Conservation (phyloP, 1,140 invertebrate genomes). For the Sarcophaga bullata region DNA sequence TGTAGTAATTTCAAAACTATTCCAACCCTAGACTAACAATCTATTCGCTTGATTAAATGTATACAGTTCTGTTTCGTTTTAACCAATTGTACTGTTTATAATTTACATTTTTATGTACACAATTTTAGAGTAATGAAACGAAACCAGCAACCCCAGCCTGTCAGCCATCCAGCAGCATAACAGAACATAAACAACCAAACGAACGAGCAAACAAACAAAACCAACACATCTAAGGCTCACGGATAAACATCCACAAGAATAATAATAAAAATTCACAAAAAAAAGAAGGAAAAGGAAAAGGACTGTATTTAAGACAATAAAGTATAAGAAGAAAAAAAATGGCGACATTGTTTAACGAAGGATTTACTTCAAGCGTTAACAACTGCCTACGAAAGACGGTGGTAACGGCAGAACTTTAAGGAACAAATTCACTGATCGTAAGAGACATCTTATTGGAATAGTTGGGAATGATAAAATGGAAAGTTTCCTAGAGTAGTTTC, state of each 20-base stretch:
- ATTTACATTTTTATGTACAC: conserved; percentile 30
- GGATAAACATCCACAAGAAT: neutral
- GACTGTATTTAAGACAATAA: conserved; percentile 34
- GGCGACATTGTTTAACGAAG: conserved; percentile 61
- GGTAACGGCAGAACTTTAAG: neutral
- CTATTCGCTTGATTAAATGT: no score
- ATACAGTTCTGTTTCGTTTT: no score
- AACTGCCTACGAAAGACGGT: neutral
- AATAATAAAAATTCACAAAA: no score
- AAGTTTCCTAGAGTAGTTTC: no score
- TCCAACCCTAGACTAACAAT: no score
- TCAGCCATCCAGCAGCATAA: neutral
- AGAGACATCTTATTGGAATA: neutral
- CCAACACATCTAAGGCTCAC: neutral
- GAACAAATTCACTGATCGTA: neutral
- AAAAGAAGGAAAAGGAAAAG: neutral
- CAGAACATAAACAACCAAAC: neutral
- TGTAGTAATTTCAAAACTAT: no score
- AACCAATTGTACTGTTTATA: neutral
- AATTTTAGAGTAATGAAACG: conserved; percentile 3
- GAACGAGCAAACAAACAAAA: neutral
- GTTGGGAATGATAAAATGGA: no score
- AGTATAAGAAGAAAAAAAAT: conserved; percentile 52
- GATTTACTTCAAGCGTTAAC: conserved; percentile 47
- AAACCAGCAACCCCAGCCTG: conserved; percentile 11